Conservation (phyloP, 2,113 vertebrate genomes). For the Oceanites oceanicus region DNA sequence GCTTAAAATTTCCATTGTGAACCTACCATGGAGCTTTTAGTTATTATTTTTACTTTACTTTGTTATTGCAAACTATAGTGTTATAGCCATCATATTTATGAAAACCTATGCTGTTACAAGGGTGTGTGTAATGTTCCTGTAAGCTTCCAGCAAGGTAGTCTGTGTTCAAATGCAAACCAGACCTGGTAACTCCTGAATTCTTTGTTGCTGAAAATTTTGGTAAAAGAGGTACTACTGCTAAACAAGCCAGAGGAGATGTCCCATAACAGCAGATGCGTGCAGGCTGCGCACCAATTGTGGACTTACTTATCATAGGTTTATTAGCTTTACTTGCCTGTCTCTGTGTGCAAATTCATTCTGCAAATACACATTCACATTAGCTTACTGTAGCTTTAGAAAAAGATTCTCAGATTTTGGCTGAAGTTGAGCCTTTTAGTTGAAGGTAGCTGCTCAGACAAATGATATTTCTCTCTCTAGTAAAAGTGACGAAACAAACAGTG, state of each 20-base stretch:
- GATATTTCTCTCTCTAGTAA: background rate
- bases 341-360: background rate
- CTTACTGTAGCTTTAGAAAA: background rate
- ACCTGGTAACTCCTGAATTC: background rate
- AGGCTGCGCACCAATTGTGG: background rate
- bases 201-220: background rate
- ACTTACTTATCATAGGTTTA: background rate
- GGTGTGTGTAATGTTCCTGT: background rate
- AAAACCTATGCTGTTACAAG: background rate
- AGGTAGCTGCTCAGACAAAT: background rate
- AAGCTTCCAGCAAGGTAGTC: background rate
- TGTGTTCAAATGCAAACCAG: background rate
- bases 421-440: background rate
- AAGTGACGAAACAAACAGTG: background rate
- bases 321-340: background rate
- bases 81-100: background rate
- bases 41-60: background rate
- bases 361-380: background rate
- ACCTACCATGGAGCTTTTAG: background rate
- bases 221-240: background rate
- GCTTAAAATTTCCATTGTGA: background rate
- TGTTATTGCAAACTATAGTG: background rate
- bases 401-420: background rate
- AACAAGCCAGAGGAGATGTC: background rate
- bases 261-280: background rate